Base-by-base conservation (phyloP, 2,113 vertebrate species). In the Ochotona princeps region DNA sequence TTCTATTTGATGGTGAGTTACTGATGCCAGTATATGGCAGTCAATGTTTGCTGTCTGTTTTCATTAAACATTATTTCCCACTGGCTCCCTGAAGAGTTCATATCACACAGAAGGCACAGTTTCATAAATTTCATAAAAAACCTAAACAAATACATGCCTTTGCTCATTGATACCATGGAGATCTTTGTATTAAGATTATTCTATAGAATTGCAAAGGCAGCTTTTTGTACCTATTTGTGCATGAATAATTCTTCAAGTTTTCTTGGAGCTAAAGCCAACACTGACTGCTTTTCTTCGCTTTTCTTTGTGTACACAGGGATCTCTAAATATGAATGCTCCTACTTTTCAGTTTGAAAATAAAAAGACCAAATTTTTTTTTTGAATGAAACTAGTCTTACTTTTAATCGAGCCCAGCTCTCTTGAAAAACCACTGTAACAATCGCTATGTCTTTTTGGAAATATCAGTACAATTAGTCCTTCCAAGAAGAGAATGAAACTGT, bases 301-400 rank as follows among this genome's bases (percentile, higher is more conserved):
- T 78, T 82, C 84, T 95, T 0, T 96, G 82, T 96, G 76, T 92
- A 79, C 78, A 93, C 61, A 89, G 51, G 82, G 73, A 93, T 91
- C 90, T 96, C 90, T 94, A 95, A 96, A 95, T 96, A 94, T 85
- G 93, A 95, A 87, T 94, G 87, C 82, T 95, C 44, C 69, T 82
- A 94, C 65, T 90, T 57, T 94, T 38, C 65, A 80, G 90, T 95
- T 91, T 96, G 91, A 94, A 96, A 96, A 96, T 96, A 96, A 92
- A 97, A 90, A 0, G 32, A 82, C 65, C 57, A 87, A 92, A 90
- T 85, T 84, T 70, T 96, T 70, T 96, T 95, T 65, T 96, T 95
- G 76, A 96, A 96, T 95, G 87, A 94, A 95, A 85, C 72, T 91
- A 73, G 90, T 70, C 84, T 87, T 87, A 49, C 73, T 94, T 94